Evolutionary conservation across 2,797 vertebrate species (phyloP).

Genomic region (Crocodylus rhombifer): DNA sequence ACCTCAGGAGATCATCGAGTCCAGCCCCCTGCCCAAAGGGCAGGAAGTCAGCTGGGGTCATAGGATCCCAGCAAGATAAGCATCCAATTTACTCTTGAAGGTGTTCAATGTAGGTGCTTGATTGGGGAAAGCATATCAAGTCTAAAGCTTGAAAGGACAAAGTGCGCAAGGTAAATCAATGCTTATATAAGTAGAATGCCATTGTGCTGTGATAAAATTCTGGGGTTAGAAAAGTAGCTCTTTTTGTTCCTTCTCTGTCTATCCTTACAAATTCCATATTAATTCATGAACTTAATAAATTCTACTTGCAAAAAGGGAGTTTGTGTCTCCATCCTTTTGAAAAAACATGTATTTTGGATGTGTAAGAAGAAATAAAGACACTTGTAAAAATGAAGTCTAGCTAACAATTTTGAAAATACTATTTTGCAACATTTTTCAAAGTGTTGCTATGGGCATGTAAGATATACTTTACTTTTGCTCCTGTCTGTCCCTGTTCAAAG

Average conservation of each 20-base stretch:
- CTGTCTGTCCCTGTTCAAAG: not conserved
- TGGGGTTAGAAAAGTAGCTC: not conserved
- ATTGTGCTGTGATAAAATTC: not conserved
- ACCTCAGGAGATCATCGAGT: too few species aligned
- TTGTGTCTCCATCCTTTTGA: not conserved
- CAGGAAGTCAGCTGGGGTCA: too few species aligned
- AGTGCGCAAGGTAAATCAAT: not conserved
- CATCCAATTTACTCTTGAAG: too few species aligned
- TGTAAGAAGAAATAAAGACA: not conserved
- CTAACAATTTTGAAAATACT: not conserved
- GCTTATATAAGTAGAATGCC: not conserved
- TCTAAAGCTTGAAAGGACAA: not conserved
- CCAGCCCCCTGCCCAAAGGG: too few species aligned
- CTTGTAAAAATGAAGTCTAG: not conserved
- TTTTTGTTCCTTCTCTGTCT: not conserved
- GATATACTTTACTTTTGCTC: not conserved
- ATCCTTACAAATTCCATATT: not conserved
- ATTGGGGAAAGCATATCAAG: not conserved
- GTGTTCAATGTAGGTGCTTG: too few species aligned
- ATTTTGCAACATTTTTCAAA: not conserved
- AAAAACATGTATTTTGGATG: not conserved
- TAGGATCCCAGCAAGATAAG: too few species aligned
- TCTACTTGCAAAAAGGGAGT: not conserved
- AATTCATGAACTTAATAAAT: not conserved
- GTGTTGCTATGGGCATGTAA: not conserved